phyloP scores from a whole-genome alignment of 2,888 invertebrate genomes.

The Dugesia japonica region DNA sequence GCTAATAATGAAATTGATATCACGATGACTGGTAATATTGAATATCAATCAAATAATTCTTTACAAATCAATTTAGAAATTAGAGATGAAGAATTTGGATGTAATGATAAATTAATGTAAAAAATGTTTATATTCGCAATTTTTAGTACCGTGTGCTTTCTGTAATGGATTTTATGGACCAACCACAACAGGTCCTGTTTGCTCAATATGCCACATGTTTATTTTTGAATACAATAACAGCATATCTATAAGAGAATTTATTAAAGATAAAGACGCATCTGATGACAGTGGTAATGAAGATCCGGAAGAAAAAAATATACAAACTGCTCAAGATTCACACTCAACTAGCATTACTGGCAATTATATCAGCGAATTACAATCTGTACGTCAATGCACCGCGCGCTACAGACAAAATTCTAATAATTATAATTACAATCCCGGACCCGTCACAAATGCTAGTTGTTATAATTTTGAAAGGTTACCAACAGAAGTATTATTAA shows the following conservation, averaged over 20 bases:
- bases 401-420: background rate
- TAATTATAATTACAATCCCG: background rate
- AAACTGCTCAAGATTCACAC: background rate
- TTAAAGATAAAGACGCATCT: slow-evolving; percentile 49
- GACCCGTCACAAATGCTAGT: background rate
- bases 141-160: slow-evolving; percentile 55
- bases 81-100: too few relatives aligned
- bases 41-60: too few relatives aligned
- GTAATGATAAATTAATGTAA: too few relatives aligned
- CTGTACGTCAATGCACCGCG: background rate
- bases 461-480: slow-evolving; percentile 24
- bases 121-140: too few relatives aligned
- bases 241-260: background rate
- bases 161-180: slow-evolving; percentile 82
- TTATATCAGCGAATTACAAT: background rate
- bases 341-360: background rate
- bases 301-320: slow-evolving; percentile 50
- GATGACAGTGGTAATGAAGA: slow-evolving; percentile 87
- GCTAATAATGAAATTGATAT: too few relatives aligned
- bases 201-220: slow-evolving; percentile 76
- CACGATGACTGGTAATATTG: too few relatives aligned
- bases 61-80: too few relatives aligned
- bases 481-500: slow-evolving; percentile 57
- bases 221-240: slow-evolving; percentile 63
- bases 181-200: slow-evolving; percentile 73